phyloP scores from a whole-genome alignment of 2,888 invertebrate species.

The Tholera decimalis region DNA sequence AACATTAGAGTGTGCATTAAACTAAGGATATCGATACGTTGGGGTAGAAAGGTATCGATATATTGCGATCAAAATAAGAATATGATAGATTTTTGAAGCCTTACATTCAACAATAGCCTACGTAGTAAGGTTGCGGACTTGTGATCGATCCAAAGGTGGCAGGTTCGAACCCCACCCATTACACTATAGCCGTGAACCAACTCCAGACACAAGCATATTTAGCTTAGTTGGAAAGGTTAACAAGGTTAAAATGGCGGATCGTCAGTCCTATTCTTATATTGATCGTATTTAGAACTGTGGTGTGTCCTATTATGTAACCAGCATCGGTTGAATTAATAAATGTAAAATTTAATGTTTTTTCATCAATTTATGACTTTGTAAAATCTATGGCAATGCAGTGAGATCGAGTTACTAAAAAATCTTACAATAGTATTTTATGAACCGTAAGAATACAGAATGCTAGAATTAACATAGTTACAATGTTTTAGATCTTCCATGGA shows the following conservation, averaged over 20 bases:
- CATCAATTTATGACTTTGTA: not conserved
- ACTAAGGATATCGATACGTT: too few relatives aligned
- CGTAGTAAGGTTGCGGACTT: too few relatives aligned
- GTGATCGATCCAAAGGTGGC: too few relatives aligned
- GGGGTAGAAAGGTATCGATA: too few relatives aligned
- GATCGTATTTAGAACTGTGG: constrained; percentile 28
- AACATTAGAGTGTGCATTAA: constrained; percentile 27
- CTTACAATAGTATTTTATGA: not conserved
- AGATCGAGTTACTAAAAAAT: not conserved
- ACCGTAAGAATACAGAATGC: not conserved
- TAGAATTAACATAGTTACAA: not conserved
- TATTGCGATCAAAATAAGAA: constrained; percentile 17
- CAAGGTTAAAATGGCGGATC: not conserved
- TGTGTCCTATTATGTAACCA: constrained; percentile 21
- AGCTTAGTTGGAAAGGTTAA: too few relatives aligned
- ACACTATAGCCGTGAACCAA: too few relatives aligned
- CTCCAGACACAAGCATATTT: too few relatives aligned
- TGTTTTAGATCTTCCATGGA: not conserved
- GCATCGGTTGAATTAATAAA: constrained; percentile 3
- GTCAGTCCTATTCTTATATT: constrained; percentile 19
- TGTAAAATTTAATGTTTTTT: not conserved
- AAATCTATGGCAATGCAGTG: not conserved
- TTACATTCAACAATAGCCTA: too few relatives aligned
- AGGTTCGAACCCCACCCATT: too few relatives aligned
- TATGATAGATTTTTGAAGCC: not conserved